Conservation (phyloP, 2,888 invertebrate species). For the Tromatobia lineatoria region DNA sequence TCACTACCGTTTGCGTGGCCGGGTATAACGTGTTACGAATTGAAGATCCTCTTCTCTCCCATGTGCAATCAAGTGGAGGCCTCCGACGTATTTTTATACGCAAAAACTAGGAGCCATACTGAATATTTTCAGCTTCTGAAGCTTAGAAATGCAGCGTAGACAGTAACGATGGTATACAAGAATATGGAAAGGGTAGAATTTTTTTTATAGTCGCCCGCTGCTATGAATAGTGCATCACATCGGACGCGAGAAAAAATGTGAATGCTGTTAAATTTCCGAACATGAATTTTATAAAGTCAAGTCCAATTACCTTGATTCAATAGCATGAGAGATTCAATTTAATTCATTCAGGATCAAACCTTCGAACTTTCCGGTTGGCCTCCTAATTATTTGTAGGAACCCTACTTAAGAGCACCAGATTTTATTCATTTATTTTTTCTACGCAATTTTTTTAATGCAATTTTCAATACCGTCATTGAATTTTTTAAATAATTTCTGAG, state of each 20-base stretch:
- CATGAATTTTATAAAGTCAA: too few relatives aligned
- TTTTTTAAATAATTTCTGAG: too few relatives aligned
- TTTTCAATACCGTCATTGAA: too few relatives aligned
- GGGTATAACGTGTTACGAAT: slow-evolving; percentile 55
- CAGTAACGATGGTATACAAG: background rate
- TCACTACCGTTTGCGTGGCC: slow-evolving; percentile 16
- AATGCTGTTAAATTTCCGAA: background rate
- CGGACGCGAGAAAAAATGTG: background rate
- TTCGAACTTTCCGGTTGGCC: too few relatives aligned
- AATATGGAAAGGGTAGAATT: too few relatives aligned
- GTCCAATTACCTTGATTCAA: too few relatives aligned
- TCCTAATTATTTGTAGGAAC: too few relatives aligned
- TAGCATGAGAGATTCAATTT: background rate
- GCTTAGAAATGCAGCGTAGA: background rate
- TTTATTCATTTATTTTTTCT: too few relatives aligned
- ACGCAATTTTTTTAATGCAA: too few relatives aligned
- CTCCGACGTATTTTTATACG: background rate
- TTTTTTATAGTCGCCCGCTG: too few relatives aligned
- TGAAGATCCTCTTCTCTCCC: slow-evolving; percentile 35
- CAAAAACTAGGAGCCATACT: background rate
- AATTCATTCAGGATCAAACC: background rate
- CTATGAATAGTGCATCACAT: too few relatives aligned
- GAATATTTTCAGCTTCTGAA: slow-evolving; percentile 1
- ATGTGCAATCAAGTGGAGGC: slow-evolving; percentile 48
- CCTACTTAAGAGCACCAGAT: too few relatives aligned